Percentiles rank a stretch among this genome's conserved stretches.
These are phyloP conservation scores for Dynastes maya DNA, from an alignment of 2,888 invertebrate genomes.

Conservation along the genomic window DNA sequence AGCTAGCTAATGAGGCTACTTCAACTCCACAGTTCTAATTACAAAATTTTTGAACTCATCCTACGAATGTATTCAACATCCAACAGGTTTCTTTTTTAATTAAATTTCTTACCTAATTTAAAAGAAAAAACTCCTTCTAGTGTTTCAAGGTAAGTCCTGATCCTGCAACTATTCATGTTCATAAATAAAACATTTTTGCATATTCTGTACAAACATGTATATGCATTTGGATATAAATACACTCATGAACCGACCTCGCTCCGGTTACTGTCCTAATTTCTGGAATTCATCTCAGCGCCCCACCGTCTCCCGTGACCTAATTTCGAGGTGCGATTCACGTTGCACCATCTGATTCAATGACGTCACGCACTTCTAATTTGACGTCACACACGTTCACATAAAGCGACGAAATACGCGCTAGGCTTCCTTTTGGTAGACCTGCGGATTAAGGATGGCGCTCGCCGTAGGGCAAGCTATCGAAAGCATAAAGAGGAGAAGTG, in stretches of 20 bases:
- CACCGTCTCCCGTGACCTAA: conserved; percentile 26
- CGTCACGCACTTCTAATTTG: conserved; percentile 40
- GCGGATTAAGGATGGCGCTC: conserved; percentile 16
- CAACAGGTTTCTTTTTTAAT: too few species aligned
- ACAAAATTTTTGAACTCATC: too few species aligned
- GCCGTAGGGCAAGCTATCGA: neutral
- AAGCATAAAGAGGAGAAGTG: neutral
- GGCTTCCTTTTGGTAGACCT: neutral
- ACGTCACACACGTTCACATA: conserved; percentile 29
- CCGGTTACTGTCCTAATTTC: conserved; percentile 62
- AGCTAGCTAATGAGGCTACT: too few species aligned
- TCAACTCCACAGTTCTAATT: too few species aligned
- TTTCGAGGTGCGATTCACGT: conserved; percentile 32
- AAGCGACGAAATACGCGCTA: neutral
- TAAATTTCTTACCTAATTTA: too few species aligned
- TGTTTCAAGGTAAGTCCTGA: too few species aligned
- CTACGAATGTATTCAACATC: too few species aligned
- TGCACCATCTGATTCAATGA: conserved; percentile 46
- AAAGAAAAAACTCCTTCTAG: too few species aligned
- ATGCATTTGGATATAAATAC: conserved; percentile 21
- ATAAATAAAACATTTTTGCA: too few species aligned
- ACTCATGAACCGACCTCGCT: conserved; percentile 58
- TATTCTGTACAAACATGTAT: neutral
- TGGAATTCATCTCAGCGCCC: conserved; percentile 3
- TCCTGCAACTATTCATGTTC: too few species aligned